Evolutionary conservation across 2,888 invertebrate species (phyloP), one percentile per base, ranked within the genome.

Genomic region (Carpatolechia fugitivella): DNA sequence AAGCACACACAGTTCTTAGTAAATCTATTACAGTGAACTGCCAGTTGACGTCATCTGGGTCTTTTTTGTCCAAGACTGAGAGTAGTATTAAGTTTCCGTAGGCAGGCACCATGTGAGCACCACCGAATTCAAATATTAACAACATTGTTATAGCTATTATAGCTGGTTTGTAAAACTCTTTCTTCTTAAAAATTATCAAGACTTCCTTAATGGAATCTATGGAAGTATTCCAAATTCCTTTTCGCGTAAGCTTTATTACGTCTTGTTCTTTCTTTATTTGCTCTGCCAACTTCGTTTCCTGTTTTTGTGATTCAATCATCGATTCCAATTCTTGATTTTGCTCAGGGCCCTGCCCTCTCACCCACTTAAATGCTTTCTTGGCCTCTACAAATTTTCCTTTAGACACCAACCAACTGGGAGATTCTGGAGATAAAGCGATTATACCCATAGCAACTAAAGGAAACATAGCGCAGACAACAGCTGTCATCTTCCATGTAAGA

Each of bases 1-100:
- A 85, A 0, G 94, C 93, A 66, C 92, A 92, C 0, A 93, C 55
- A 1, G 94, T 87, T 48, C 95, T 85, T 0, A 94, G 82, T n/a
- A 91, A 62, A 60, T 95, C 95, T 60, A 95, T 91, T 2, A 93
- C 80, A 14, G 94, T 89, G 51, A 94, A 94, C 57, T 93, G 93
- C 76, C 85, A 88, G 5, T 83, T 78, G 0, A 90, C 88, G 20
- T 89, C 82, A 35, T 77, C 78, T 0, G 80, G 69, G 1, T 78
- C 67, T 0, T 69, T 59, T 61, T 88, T 89, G 33, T 87, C 67
- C 50, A 90, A 69, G 31, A 89, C 82, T 1, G 82, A 77, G 69
- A 81, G 79, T 0, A 90, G 70, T 31, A 90, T 89, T n/a, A 76
- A 71, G 62, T 86, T 89, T 0, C 88, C 89, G 35, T 89, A 90